A percentile compares a stretch with the other conserved stretches of the same genome.
Conservation (phyloP, 2,888 invertebrate species). For the Antheraea assamensis region DNA sequence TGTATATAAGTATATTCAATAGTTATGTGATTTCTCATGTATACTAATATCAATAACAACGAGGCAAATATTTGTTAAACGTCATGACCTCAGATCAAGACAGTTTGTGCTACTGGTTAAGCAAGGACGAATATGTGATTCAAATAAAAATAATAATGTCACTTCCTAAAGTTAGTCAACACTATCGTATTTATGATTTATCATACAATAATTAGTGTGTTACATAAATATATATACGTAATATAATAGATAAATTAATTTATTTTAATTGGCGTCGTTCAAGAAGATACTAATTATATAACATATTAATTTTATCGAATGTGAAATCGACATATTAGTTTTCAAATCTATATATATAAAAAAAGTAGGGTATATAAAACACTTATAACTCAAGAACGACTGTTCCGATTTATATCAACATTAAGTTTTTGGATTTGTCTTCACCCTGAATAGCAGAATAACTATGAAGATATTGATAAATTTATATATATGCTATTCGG, state of each 20-base stretch:
- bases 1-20: not conserved
- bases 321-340: no score
- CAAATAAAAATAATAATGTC: not conserved
- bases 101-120: not conserved
- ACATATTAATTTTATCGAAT: no score
- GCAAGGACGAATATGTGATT: not conserved
- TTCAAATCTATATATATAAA: no score
- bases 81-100: not conserved
- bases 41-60: not conserved
- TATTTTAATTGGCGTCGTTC: not conserved
- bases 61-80: not conserved
- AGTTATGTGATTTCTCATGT: not conserved
- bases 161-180: not conserved
- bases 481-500: no score
- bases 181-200: not conserved
- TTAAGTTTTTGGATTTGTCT: no score
- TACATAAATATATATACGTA: not conserved
- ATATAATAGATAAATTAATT: not conserved
- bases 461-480: no score
- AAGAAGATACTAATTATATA: not conserved
- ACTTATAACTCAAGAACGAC: no score
- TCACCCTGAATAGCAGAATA: no score
- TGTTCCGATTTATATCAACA: no score
- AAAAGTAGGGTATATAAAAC: no score
- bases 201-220: not conserved